Evolutionary conservation across 2,113 vertebrate genomes (phyloP).

Genomic region (Pongo pygmaeus): DNA sequence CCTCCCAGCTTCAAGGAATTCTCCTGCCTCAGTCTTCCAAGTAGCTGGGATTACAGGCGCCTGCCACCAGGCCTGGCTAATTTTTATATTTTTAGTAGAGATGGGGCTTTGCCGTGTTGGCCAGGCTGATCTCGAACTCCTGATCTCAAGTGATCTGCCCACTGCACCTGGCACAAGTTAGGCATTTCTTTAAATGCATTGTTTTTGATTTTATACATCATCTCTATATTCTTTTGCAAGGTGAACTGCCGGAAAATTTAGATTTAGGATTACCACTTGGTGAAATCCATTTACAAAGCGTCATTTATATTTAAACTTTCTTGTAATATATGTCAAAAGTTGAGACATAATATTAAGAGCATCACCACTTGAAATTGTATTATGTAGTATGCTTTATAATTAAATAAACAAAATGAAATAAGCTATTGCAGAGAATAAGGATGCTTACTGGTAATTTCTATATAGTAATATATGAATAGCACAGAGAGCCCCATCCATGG

Average conservation of each 20-base stretch:
- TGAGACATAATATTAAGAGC: neutral
- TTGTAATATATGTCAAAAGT: neutral
- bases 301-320: constrained; percentile 46
- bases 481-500: neutral
- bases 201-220: neutral
- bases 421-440: neutral
- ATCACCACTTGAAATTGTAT: neutral
- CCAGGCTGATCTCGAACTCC: no score
- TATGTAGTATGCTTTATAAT: neutral
- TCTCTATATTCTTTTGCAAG: constrained; percentile 42
- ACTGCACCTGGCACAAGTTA: constrained; percentile 20
- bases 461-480: neutral
- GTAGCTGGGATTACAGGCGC: no score
- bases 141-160: no score
- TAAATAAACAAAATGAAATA: neutral
- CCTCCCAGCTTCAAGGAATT: no score
- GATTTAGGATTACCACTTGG: constrained; percentile 36
- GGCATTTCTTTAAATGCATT: constrained; percentile 38
- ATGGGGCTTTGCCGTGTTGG: no score
- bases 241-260: constrained; percentile 50
- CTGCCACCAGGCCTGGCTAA: no score
- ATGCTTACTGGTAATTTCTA: neutral
- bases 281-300: constrained; percentile 15
- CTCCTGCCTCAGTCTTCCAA: no score
- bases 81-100: no score